Conservation (phyloP, 2,888 invertebrate species). For the Drosophila emarginata region DNA sequence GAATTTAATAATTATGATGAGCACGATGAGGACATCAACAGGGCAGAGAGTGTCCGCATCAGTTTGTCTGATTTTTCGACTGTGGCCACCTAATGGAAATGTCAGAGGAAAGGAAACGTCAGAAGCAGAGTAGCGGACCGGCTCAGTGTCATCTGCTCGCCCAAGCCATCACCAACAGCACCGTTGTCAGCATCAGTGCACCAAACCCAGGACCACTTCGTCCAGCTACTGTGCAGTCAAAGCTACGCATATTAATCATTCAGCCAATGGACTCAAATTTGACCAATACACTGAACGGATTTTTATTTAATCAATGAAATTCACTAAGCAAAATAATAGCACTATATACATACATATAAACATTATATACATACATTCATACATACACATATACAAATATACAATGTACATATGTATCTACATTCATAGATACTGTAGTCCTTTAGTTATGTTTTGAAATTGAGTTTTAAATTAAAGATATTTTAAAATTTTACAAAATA, state of each 20-base stretch:
- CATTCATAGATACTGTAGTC: no score
- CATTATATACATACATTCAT: no score
- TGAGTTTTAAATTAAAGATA: no score
- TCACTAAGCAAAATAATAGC: no score
- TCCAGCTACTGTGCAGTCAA: slow-evolving; percentile 46
- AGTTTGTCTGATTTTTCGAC: slow-evolving; percentile 42
- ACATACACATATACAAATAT: no score
- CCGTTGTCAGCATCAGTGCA: slow-evolving; percentile 14
- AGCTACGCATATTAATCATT: slow-evolving; percentile 77
- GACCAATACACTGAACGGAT: slow-evolving; percentile 1
- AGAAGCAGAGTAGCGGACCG: slow-evolving; percentile 26
- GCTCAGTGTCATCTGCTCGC: slow-evolving; percentile 79
- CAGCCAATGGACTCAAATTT: slow-evolving; percentile 11
- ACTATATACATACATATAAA: no score
- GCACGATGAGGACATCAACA: slow-evolving; percentile 30
- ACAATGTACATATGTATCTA: no score
- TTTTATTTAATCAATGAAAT: no score
- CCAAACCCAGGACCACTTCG: slow-evolving; percentile 37
- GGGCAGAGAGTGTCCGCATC: slow-evolving; percentile 34
- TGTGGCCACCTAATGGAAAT: slow-evolving; percentile 74
- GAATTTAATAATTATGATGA: slow-evolving; percentile 81
- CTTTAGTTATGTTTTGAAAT: no score
- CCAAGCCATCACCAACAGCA: slow-evolving; percentile 31
- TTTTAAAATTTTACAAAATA: no score
- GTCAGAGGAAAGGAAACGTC: slow-evolving; percentile 53